phyloP scores from a whole-genome alignment of 1,140 invertebrate genomes.

The Frieseomelitta varia region DNA sequence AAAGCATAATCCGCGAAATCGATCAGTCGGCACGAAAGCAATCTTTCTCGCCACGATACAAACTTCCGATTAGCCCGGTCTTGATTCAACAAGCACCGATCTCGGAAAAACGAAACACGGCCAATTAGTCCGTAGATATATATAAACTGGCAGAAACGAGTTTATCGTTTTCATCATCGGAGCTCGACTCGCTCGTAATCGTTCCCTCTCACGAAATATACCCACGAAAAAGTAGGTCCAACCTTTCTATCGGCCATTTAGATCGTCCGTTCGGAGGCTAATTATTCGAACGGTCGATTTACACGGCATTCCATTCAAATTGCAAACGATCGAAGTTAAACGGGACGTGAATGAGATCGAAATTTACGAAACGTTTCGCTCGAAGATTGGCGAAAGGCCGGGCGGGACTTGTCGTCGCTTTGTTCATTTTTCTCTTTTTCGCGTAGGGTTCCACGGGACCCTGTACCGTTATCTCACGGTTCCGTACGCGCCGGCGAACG shows the following conservation, averaged over 20 bases:
- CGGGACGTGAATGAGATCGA: slow-evolving; percentile 30
- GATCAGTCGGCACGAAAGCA: background rate
- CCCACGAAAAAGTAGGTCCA: background rate
- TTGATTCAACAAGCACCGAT: background rate
- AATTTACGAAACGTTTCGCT: background rate
- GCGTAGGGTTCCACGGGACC: background rate
- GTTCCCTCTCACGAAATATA: background rate
- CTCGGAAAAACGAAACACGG: background rate
- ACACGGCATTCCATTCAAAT: slow-evolving; percentile 8
- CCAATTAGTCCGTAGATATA: background rate
- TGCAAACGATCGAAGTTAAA: background rate
- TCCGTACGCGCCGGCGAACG: slow-evolving; percentile 26
- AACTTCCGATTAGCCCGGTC: background rate
- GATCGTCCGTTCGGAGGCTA: background rate
- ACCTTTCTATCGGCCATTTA: background rate
- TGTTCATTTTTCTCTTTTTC: background rate
- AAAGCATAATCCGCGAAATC: background rate
- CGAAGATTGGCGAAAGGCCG: slow-evolving; percentile 41
- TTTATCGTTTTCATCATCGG: background rate
- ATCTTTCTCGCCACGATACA: background rate
- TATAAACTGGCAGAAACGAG: background rate
- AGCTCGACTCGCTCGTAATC: background rate
- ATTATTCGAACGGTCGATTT: background rate
- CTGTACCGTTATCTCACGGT: slow-evolving; percentile 60
- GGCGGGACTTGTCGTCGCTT: background rate